Evolutionary conservation across 2,113 vertebrate genomes (phyloP).

Genomic region (Colius striatus): DNA sequence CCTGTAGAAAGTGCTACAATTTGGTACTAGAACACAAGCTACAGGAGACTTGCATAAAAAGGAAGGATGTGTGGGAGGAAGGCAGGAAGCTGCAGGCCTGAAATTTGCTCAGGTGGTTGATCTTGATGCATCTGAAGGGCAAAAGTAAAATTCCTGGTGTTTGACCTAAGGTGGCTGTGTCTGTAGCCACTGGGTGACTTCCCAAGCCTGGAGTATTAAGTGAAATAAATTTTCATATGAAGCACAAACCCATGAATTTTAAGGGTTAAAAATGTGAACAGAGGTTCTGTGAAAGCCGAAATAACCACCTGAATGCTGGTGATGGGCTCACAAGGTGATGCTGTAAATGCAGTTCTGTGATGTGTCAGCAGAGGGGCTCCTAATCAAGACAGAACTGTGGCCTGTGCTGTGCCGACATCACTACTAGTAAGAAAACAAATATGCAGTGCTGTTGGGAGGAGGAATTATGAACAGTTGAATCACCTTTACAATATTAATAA

Average conservation of each 20-base stretch:
- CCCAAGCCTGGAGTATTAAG: not conserved
- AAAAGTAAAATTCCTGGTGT: not conserved
- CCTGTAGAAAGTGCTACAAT: not conserved
- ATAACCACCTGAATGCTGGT: fast-evolving
- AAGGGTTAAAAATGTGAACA: not conserved
- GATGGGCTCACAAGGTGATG: fast-evolving
- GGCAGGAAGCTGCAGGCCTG: not conserved
- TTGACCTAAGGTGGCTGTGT: not conserved
- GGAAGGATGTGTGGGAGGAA: not conserved
- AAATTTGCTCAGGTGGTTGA: fast-evolving
- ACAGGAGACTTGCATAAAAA: not conserved
- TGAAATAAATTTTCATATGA: not conserved
- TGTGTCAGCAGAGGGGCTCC: slow-evolving; percentile 26
- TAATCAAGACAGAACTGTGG: not conserved
- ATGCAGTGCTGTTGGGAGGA: too few relatives aligned
- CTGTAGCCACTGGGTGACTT: not conserved
- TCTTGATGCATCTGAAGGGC: not conserved
- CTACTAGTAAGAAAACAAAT: not conserved
- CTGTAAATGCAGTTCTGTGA: not conserved
- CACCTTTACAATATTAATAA: not conserved
- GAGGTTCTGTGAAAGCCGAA: not conserved
- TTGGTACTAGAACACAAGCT: not conserved
- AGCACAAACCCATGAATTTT: not conserved
- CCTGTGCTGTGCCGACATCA: not conserved
- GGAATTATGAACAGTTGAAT: not conserved